Percentiles rank a stretch among this genome's conserved stretches.
phyloP scores from a whole-genome alignment of 2,113 vertebrate species.

The Orthochromis indermauri region DNA sequence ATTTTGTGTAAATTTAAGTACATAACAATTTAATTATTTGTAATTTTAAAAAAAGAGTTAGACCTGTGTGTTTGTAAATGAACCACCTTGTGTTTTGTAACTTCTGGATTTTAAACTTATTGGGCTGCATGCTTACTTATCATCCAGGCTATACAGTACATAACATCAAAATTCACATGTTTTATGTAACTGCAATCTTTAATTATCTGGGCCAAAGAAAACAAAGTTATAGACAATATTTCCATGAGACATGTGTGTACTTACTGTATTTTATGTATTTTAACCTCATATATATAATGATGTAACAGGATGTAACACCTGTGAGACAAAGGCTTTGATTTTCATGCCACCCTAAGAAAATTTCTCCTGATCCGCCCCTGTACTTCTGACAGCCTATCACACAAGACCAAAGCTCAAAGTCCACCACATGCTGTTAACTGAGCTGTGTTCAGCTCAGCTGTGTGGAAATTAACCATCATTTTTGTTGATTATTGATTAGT shows the following conservation, averaged over 20 bases:
- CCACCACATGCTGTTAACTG: background rate
- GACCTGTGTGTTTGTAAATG: background rate
- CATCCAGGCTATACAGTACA: background rate
- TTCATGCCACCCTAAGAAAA: background rate
- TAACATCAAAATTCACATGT: background rate
- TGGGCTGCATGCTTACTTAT: background rate
- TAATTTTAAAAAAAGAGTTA: background rate
- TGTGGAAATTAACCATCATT: background rate
- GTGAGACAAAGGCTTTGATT: background rate
- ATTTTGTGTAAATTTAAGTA: background rate
- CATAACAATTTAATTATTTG: background rate
- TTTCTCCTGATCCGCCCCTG: background rate
- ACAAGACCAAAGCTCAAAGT: background rate
- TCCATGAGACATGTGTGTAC: background rate
- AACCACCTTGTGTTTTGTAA: background rate
- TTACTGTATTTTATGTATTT: background rate
- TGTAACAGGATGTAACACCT: background rate
- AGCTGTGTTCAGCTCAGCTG: background rate
- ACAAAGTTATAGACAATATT: background rate
- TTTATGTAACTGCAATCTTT: background rate
- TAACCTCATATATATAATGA: background rate
- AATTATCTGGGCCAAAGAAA: background rate
- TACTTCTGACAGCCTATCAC: background rate
- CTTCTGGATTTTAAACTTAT: background rate
- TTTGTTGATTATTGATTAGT: background rate